Evolutionary conservation across 35 echinoderm and acorn worm species (phyloP).

Genomic region (Hemicentrotus pulcherrimus): DNA sequence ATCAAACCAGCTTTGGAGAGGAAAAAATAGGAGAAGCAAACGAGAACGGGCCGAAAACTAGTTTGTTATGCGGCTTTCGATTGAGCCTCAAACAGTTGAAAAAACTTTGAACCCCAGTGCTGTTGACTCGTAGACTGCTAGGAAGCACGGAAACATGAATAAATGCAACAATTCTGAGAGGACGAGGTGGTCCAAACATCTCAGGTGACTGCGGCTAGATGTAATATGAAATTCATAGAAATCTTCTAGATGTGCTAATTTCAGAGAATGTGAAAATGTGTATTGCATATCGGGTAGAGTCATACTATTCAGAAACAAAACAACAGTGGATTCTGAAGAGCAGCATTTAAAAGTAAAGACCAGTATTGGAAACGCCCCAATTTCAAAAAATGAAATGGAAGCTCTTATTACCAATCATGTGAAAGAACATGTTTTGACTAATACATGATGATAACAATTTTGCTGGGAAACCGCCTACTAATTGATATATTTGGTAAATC

Average conservation of each 20-base stretch:
- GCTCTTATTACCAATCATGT: too few relatives aligned
- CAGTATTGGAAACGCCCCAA: too few relatives aligned
- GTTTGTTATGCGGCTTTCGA: not conserved
- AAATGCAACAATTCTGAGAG: not conserved
- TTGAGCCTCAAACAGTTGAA: conserved; percentile 10
- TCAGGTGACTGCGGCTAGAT: not conserved
- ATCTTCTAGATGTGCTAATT: not conserved
- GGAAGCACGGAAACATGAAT: not conserved
- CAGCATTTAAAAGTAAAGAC: too few relatives aligned
- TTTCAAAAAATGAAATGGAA: too few relatives aligned
- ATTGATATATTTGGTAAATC: too few relatives aligned
- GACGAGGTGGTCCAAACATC: not conserved
- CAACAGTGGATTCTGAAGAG: not conserved
- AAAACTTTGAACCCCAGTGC: not conserved
- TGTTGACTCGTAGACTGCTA: conserved; percentile 12
- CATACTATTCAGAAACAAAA: not conserved
- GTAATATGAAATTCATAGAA: not conserved
- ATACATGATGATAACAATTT: too few relatives aligned
- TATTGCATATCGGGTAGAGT: not conserved
- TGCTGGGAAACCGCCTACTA: too few relatives aligned
- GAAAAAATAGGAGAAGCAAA: not conserved
- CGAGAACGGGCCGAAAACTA: not conserved
- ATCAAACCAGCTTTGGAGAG: not conserved
- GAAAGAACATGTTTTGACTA: too few relatives aligned
- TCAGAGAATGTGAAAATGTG: not conserved